Conservation (phyloP, 1,140 invertebrate species). For the Euwallacea fornicatus region DNA sequence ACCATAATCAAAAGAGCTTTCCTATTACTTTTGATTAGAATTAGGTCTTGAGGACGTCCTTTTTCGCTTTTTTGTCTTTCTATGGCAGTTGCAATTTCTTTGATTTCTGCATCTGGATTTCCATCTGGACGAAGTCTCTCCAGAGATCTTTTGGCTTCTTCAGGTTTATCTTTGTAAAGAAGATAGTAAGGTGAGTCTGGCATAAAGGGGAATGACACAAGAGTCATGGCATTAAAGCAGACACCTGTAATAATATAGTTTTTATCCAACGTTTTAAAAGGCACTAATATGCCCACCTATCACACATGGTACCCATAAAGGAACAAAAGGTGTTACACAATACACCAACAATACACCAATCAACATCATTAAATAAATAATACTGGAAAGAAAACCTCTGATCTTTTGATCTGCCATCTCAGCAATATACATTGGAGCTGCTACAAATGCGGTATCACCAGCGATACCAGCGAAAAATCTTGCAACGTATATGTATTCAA, state of each 20-base stretch:
- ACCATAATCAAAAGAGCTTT: constrained; percentile 50
- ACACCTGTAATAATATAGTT: constrained; percentile 26
- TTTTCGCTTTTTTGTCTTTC: constrained; percentile 44
- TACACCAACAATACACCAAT: constrained; percentile 46
- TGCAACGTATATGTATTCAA: constrained; percentile 58
- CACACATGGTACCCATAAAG: constrained; percentile 42
- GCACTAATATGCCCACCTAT: constrained; percentile 23
- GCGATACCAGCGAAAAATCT: constrained; percentile 48
- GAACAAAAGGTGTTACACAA: constrained; percentile 44
- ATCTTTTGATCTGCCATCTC: constrained; percentile 51
- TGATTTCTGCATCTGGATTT: constrained; percentile 54
- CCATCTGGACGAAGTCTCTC: constrained; percentile 56
- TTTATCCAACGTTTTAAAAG: neutral
- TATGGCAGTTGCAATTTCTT: constrained; percentile 51
- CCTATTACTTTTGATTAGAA: constrained; percentile 43
- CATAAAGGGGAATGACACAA: constrained; percentile 42
- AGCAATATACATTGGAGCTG: constrained; percentile 50
- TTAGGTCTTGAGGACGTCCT: constrained; percentile 42
- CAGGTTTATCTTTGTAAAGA: constrained; percentile 46
- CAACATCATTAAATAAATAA: constrained; percentile 49
- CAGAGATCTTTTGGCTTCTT: constrained; percentile 57
- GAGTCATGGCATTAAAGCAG: constrained; percentile 25
- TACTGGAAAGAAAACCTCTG: constrained; percentile 45
- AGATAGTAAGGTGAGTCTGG: constrained; percentile 47
- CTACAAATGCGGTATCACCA: constrained; percentile 47